Base-by-base conservation (phyloP, 2,797 vertebrate species). In the Heteromormyrus szaboi region DNA sequence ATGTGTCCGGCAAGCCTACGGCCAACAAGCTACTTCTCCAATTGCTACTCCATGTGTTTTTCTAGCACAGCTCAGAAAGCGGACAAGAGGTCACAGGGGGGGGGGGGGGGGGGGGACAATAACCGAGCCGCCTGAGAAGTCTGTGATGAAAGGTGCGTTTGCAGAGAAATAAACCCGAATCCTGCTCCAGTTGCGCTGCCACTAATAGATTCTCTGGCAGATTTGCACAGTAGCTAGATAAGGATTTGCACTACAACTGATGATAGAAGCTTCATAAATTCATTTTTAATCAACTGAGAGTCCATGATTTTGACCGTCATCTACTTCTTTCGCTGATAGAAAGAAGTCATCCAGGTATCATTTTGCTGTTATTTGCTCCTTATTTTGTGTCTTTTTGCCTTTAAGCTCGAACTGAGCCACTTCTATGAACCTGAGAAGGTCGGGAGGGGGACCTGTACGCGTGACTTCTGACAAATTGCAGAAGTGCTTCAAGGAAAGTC, bases 121-220 rank as follows among this genome's bases (percentile, higher is more conserved):
- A 37, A 37, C 17, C 19, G 7, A 84, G n/a, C 81, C 46, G n/a
- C 90, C 89, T 1, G 50, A 84, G 46, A 79, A 87, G 56, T 46
- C 59, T 81, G 53, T 14, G 50, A 85, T 87, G 56, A 88, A 89
- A 86, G 62, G 88, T 44, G 56, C 25, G 19, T 84, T 88, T 56
- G 14, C 41, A 29, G 62, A 19, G 54, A 41, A 68, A 84, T 22
- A 72, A 37, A 54, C 22, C 22, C 76, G 17, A 29, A 19, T 54
- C 22, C 51, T 87, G 3, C 51, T 33, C 25, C 29, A 68, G 53
- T 51, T 86, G 50, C 86, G n/a, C 19, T 25, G 59, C 17, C 68
- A 50, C 44, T 88, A 41, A 88, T 84, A 29, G 88, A 89, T 89
- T 88, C 54, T 51, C 88, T 79, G n/a, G 88, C 37, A 87, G 88